Evolutionary conservation across 2,113 vertebrate genomes (phyloP).

Genomic region (Aldabrachelys gigantea): DNA sequence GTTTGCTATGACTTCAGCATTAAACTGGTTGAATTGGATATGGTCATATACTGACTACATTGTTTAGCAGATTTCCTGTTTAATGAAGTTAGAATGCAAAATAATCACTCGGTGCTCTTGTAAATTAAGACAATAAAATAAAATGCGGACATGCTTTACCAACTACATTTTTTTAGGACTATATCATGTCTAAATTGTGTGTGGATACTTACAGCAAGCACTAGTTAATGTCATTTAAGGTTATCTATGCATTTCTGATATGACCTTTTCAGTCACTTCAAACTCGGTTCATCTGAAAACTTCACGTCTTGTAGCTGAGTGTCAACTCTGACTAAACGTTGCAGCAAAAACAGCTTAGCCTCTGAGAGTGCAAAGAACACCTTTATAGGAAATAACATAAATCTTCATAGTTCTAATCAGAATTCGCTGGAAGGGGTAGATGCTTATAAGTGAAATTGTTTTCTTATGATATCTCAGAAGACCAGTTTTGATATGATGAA

Average conservation of each 20-base stretch:
- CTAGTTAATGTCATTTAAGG: background rate
- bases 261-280: background rate
- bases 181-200: background rate
- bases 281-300: background rate
- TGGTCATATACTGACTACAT: background rate
- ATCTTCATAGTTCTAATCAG: background rate
- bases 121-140: too few species aligned
- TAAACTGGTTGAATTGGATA: too few species aligned
- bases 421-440: too few species aligned
- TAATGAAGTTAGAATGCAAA: too few species aligned
- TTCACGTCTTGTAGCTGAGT: background rate
- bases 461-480: background rate
- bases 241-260: background rate
- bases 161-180: background rate
- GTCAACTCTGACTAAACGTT: background rate
- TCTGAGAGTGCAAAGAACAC: background rate
- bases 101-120: background rate
- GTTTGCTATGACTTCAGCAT: too few species aligned
- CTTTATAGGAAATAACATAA: background rate
- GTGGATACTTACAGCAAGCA: too few species aligned
- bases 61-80: background rate
- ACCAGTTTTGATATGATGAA: background rate
- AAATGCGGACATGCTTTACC: background rate
- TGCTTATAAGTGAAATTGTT: background rate
- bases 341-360: background rate